A percentile compares a stretch with the other conserved stretches of the same genome.
phyloP scores from a whole-genome alignment of 2,113 vertebrate genomes.

The Phylloscopus trochilus region DNA sequence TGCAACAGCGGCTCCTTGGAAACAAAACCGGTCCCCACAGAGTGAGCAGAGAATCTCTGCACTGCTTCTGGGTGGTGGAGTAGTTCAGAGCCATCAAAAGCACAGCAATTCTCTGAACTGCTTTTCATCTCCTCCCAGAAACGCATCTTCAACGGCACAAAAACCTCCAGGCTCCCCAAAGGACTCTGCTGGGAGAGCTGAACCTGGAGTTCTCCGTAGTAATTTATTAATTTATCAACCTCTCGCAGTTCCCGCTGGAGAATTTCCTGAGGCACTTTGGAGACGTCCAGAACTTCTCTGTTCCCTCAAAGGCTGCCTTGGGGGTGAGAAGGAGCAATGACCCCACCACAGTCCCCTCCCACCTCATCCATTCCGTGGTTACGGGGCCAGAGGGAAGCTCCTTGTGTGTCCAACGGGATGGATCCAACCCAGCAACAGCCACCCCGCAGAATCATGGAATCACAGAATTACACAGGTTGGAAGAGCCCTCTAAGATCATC shows the following conservation, averaged over 20 bases:
- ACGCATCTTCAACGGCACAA: background rate
- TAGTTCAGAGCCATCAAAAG: background rate
- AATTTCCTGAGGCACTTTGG: background rate
- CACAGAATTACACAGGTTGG: background rate
- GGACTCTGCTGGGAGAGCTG: background rate
- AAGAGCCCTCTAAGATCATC: background rate
- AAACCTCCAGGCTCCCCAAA: background rate
- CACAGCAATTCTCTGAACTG: background rate
- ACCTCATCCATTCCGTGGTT: background rate
- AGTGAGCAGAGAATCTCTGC: background rate
- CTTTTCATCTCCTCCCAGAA: background rate
- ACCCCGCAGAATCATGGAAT: background rate
- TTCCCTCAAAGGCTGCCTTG: background rate
- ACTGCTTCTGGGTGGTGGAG: background rate
- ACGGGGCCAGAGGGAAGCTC: background rate
- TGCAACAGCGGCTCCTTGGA: background rate
- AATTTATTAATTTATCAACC: background rate
- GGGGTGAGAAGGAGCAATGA: background rate
- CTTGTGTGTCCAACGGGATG: background rate
- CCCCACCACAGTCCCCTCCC: background rate
- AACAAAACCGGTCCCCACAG: background rate
- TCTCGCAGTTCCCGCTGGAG: background rate
- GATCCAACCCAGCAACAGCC: background rate
- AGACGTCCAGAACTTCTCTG: background rate
- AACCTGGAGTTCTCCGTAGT: background rate